Percentiles rank a stretch among this genome's conserved stretches.
These are phyloP conservation scores for Alca torda DNA, from an alignment of 2,797 vertebrate genomes.

Conservation along the genomic window DNA sequence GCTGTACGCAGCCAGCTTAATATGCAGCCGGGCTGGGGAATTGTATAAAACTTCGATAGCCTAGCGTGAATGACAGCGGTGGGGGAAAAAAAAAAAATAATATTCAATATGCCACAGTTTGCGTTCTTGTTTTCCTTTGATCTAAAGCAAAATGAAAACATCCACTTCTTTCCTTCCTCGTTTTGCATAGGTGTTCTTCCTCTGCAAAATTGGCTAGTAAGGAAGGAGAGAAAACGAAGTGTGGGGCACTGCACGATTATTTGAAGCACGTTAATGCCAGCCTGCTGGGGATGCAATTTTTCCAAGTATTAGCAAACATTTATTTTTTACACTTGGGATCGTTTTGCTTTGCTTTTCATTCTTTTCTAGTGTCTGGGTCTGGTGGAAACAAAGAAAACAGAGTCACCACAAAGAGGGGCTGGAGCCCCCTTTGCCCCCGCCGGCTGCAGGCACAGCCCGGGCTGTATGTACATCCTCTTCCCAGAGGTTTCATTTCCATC, in stretches of 20 bases:
- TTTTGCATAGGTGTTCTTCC: constrained; percentile 26
- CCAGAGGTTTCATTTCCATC: constrained; percentile 20
- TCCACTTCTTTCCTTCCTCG: constrained; percentile 8
- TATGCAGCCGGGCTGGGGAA: constrained; percentile 78
- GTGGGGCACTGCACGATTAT: constrained; percentile 35
- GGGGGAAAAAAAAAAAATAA: constrained; percentile 35
- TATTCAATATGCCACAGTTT: constrained; percentile 64
- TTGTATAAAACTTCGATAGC: constrained; percentile 77
- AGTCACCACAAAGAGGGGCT: constrained; percentile 46
- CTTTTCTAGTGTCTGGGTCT: constrained; percentile 55
- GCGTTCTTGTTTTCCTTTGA: constrained; percentile 71
- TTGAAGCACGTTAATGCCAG: constrained; percentile 61
- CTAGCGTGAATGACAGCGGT: constrained; percentile 74
- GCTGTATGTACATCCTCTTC: not conserved
- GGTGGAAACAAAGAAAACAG: constrained; percentile 71
- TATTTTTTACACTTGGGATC: not conserved
- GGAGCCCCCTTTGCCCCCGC: constrained; percentile 28
- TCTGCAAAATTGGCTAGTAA: not conserved
- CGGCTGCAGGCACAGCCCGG: not conserved
- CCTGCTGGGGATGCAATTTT: constrained; percentile 53
- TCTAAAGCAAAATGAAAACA: constrained; percentile 71
- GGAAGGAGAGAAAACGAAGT: constrained; percentile 8
- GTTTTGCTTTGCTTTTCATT: constrained; percentile 39
- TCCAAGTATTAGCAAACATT: not conserved
- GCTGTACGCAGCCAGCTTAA: constrained; percentile 80